A percentile compares a stretch with the other conserved stretches of the same genome.
phyloP scores from a whole-genome alignment of 2,797 vertebrate species.

The Dicrostonyx torquatus region DNA sequence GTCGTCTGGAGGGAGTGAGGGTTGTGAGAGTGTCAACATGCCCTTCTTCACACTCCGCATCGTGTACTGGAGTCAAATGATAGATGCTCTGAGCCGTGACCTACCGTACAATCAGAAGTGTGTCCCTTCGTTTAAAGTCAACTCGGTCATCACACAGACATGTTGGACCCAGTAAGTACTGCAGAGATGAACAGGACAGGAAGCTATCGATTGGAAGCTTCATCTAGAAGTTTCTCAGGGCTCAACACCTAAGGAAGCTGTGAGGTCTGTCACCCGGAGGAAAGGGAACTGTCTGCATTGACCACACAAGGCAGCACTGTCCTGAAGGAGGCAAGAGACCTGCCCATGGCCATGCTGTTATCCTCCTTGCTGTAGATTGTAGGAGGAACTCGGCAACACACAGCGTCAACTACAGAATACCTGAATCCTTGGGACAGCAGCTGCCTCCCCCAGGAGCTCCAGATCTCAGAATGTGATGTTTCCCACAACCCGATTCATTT shows the following conservation, averaged over 20 bases:
- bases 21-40: too few relatives aligned
- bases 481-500: slow-evolving; percentile 48
- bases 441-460: background rate
- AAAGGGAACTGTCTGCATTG: background rate
- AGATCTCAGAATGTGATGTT: background rate
- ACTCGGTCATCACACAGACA: background rate
- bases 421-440: background rate
- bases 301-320: background rate
- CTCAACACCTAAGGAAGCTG: background rate
- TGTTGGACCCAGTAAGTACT: background rate
- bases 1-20: background rate
- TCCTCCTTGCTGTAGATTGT: background rate
- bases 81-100: background rate
- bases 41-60: background rate
- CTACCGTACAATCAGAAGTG: background rate
- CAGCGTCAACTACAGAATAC: background rate
- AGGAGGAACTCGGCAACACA: background rate
- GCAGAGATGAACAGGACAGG: background rate
- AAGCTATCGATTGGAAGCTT: background rate
- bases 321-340: background rate
- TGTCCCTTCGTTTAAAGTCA: background rate
- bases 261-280: background rate
- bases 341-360: accelerated
- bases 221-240: background rate
- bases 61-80: background rate